Evolutionary conservation across 2,113 vertebrate species (phyloP).

Genomic region (Dendrocopos noguchii): DNA sequence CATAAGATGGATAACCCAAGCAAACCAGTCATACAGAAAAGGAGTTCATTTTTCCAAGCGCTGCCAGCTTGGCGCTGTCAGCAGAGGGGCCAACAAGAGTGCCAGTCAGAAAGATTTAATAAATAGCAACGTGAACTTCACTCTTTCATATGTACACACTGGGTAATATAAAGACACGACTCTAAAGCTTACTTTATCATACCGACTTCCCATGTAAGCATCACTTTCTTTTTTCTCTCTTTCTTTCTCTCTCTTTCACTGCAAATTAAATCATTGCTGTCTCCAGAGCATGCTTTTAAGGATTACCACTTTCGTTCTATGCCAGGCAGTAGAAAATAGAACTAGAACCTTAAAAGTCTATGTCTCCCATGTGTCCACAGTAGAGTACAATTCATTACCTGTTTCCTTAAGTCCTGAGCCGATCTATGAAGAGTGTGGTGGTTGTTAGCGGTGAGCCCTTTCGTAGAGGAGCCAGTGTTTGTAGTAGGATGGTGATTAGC

Average conservation of each 20-base stretch:
- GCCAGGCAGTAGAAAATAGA: not conserved
- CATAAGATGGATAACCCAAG: not conserved
- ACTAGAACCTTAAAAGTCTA: not conserved
- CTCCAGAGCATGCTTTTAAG: not conserved
- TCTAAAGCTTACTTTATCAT: not conserved
- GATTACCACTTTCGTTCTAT: rapidly evolving
- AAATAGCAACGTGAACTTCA: not conserved
- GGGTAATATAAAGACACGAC: not conserved
- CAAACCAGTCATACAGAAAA: not conserved
- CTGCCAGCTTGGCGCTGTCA: not conserved
- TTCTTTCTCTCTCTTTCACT: not conserved
- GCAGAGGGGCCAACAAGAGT: not conserved
- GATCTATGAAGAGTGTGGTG: slow-evolving; percentile 85
- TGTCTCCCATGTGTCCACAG: not conserved
- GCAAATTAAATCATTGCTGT: not conserved
- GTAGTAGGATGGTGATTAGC: slow-evolving; percentile 71
- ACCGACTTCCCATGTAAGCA: not conserved
- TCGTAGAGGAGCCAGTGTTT: slow-evolving; percentile 79
- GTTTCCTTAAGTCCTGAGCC: slow-evolving; percentile 94
- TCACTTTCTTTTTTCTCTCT: not conserved
- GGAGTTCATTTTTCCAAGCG: not conserved
- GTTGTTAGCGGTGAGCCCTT: slow-evolving; percentile 82
- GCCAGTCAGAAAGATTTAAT: not conserved
- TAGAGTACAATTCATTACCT: slow-evolving; percentile 76
- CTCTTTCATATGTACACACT: not conserved